Evolutionary conservation across 2,888 invertebrate species (phyloP), one percentile per base, ranked within the genome.

Genomic region (Heterodera filipjevi): DNA sequence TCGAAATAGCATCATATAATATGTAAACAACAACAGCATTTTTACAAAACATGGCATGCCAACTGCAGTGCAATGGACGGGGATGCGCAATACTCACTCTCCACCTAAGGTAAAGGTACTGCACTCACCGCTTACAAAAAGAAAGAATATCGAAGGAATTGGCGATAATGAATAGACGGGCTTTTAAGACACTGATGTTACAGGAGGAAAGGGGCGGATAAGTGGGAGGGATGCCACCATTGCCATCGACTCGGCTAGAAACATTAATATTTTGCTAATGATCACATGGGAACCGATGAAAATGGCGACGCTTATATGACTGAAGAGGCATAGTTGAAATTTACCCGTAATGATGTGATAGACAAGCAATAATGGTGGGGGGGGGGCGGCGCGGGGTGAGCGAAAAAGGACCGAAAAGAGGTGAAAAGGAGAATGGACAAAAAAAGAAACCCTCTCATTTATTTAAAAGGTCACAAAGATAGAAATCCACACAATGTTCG

Each of bases 401-500:
- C n/a, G n/a, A n/a, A n/a, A n/a, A n/a, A n/a, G n/a, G n/a, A n/a
- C n/a, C n/a, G n/a, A n/a, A 35, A 8, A 30, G 35, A 68, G 68
- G 33, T 22, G 32, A 68, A 35, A n/a, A 66, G 1, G 35, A 68
- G 35, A 68, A 35, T 33, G 68, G 22, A n/a, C 68, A 68, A 22
- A 66, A 8, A 66, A 22, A 68, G 22, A 68, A 68, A 16, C 33
- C 35, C 35, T 32, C 35, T 33, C 68, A 33, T 68, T 35, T 35
- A 32, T 68, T 66, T 68, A 35, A 68, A 66, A 68, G 32, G 35
- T 32, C 35, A 35, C 27, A 32, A 68, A 35, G 35, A 68, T 68
- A 68, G 35, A 68, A 35, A 68, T 35, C 16, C 68, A 32, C 33
- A 68, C 59, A 59, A 59, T 59, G 27, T 53, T 53, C 22, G 53